phyloP scores from a whole-genome alignment of 2,888 invertebrate species.

The Conistra vaccinii region DNA sequence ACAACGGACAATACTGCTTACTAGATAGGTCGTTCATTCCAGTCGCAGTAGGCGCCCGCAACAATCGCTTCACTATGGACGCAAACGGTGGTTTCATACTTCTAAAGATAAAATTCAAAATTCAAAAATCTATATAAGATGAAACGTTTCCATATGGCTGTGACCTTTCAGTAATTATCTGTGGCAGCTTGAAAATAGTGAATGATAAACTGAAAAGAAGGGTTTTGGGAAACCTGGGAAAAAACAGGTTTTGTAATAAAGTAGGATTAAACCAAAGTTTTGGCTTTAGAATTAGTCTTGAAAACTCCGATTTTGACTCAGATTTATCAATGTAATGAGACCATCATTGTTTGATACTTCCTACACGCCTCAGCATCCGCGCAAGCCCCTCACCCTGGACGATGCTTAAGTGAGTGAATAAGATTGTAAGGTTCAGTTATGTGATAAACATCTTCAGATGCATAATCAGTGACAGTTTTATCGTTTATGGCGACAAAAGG shows the following conservation, averaged over 20 bases:
- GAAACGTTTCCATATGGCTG: not conserved
- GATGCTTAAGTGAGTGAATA: not conserved
- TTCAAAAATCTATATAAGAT: not conserved
- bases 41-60: not conserved
- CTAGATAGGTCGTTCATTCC: not conserved
- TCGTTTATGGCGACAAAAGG: constrained; percentile 31
- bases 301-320: not conserved
- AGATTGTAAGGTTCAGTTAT: not conserved
- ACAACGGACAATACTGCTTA: not conserved
- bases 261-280: too few species aligned
- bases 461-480: constrained; percentile 52
- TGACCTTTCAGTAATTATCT: not conserved
- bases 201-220: not conserved
- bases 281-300: not conserved
- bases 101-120: not conserved
- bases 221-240: too few species aligned
- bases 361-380: not conserved
- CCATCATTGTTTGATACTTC: not conserved
- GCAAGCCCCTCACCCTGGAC: not conserved
- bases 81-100: not conserved
- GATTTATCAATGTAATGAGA: not conserved
- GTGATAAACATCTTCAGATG: constrained; percentile 28
- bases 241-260: not conserved
- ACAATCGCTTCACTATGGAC: not conserved
- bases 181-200: not conserved